Evolutionary conservation across 2,113 vertebrate species (phyloP).

Genomic region (Thamnaconus septentrionalis): DNA sequence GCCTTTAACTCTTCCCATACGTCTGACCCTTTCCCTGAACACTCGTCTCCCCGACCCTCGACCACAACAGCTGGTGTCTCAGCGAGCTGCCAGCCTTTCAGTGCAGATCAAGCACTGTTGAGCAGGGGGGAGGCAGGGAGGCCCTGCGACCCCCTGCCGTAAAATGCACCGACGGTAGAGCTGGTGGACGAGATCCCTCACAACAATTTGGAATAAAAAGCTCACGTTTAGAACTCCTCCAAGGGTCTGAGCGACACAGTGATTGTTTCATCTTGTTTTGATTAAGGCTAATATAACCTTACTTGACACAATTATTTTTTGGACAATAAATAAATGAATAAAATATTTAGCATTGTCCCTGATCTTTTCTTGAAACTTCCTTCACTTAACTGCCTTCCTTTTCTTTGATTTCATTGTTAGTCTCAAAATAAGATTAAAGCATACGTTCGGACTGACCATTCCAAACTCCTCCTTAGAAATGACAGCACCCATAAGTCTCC

Average conservation of each 20-base stretch:
- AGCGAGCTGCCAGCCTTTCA: constrained; percentile 58
- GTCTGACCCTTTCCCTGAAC: constrained; percentile 47
- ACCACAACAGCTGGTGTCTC: constrained; percentile 71
- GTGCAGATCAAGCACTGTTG: constrained; percentile 45
- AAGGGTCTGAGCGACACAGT: too few species aligned
- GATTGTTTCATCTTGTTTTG: too few species aligned
- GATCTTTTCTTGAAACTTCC: too few species aligned
- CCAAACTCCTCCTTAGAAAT: constrained; percentile 14
- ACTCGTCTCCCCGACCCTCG: constrained; percentile 46
- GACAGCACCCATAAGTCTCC: constrained; percentile 10
- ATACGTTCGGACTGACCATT: background rate
- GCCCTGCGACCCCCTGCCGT: constrained; percentile 30
- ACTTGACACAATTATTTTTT: too few species aligned
- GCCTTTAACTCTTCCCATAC: constrained; percentile 56
- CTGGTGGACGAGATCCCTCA: too few species aligned
- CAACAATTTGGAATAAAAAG: too few species aligned
- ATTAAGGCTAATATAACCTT: too few species aligned
- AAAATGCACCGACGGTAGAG: constrained; percentile 20
- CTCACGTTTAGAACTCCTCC: too few species aligned
- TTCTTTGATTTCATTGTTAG: background rate
- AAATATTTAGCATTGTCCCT: too few species aligned
- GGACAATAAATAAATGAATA: too few species aligned
- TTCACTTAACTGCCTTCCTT: too few species aligned
- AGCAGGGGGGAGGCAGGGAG: constrained; percentile 36
- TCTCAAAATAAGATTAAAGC: background rate